Evolutionary conservation across 2,888 invertebrate genomes (phyloP).

Genomic region (Cryptops parisi): DNA sequence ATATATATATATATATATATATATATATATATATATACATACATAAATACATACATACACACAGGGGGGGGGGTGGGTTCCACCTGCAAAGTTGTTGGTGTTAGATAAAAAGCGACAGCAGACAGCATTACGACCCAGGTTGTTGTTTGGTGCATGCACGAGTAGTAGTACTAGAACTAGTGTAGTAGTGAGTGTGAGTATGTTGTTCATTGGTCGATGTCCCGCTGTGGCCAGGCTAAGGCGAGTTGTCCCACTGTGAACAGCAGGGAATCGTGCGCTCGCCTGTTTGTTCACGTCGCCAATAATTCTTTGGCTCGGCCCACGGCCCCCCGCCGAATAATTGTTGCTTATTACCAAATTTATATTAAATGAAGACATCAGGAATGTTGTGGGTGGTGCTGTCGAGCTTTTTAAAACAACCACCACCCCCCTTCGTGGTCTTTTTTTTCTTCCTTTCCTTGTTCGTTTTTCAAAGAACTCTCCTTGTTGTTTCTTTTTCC

Average conservation of each 20-base stretch:
- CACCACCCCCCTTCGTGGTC: too few species aligned
- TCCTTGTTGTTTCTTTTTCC: background rate
- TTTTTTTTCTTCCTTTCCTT: background rate
- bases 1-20: too few species aligned
- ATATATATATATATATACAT: too few species aligned
- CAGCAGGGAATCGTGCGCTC: background rate
- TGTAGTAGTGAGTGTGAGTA: background rate
- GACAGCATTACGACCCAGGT: slow-evolving; percentile 8
- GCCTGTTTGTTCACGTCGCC: slow-evolving; percentile 4
- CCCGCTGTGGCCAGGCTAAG: background rate
- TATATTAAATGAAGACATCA: slow-evolving; percentile 15
- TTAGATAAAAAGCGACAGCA: too few species aligned
- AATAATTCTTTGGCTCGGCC: background rate
- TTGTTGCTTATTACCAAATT: slow-evolving; percentile 15
- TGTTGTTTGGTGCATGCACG: slow-evolving; percentile 7
- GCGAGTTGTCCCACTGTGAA: background rate
- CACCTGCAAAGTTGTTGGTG: too few species aligned
- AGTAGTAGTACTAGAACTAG: too few species aligned
- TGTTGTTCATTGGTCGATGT: background rate
- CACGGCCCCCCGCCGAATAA: slow-evolving; percentile 11
- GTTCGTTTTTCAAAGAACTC: background rate
- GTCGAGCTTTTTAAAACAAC: too few species aligned
- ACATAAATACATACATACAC: too few species aligned
- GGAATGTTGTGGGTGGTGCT: slow-evolving; percentile 3
- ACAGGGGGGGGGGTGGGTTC: too few species aligned